Percentiles rank a stretch among this genome's conserved stretches.
phyloP scores from a whole-genome alignment of 2,113 vertebrate species.

The Lethenteron camtschaticum region DNA sequence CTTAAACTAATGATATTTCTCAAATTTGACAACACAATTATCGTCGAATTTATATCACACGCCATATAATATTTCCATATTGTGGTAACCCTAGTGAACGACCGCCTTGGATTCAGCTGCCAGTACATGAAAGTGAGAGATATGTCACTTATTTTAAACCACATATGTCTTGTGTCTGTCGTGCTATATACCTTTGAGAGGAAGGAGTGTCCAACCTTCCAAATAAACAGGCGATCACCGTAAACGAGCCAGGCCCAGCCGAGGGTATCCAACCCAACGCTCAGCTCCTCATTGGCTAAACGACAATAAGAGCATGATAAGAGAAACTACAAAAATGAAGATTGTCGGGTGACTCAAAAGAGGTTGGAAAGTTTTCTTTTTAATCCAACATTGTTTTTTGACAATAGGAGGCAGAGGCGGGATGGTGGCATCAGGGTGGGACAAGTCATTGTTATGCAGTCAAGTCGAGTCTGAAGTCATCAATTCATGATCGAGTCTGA shows the following conservation, averaged over 20 bases:
- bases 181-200: conserved; percentile 49
- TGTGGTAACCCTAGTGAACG: no score
- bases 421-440: no score
- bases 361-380: background rate
- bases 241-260: conserved; percentile 85
- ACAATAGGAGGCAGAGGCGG: background rate
- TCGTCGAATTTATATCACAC: background rate
- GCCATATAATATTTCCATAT: no score
- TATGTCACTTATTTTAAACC: no score
- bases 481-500: no score
- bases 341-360: background rate
- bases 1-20: no score
- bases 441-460: no score
- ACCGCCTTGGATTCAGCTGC: no score
- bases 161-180: no score
- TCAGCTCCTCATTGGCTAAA: conserved; percentile 45
- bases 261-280: conserved; percentile 45
- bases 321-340: background rate
- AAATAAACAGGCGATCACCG: conserved; percentile 57
- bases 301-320: conserved; percentile 6
- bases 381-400: background rate
- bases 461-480: no score
- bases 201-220: conserved; percentile 63
- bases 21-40: background rate
- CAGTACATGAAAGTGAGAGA: no score